Base-by-base conservation (phyloP, 1,140 invertebrate species). In the Steinernema khuongi region DNA sequence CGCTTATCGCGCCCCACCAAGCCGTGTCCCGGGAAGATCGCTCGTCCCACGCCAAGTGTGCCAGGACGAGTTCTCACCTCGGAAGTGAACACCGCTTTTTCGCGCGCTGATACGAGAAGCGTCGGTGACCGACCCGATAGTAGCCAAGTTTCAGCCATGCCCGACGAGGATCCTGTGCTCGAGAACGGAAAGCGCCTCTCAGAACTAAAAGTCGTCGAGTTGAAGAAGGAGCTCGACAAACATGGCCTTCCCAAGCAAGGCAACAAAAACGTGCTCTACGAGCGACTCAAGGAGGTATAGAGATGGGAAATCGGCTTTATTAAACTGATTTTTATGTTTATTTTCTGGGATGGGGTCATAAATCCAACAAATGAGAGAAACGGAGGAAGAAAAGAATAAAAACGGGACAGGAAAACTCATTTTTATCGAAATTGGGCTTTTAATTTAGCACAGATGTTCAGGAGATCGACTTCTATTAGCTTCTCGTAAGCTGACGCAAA, bases 191-290 rank as follows among this genome's bases (percentile, higher is more conserved):
- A 81, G 70, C 76, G 80, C 67, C 28, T 87, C 31, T 76, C 80
- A 29, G 85, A 86, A 22, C 81, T 87, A 31, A 79, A 84, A 29
- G 86, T 87, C 7, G 82, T 85, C 26, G 87, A 87, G 80, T 75
- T 87, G 7, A 87, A 86, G 72, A 82, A 84, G 77, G 86, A 87
- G 77, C 82, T 86, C 7, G 86, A 87, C 30, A 86, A 84, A 79
- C 74, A 86, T 75, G 81, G 83, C n/a, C 78, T 87, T 14, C 83
- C 86, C 31, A 87, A 86, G 71, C 80, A 74, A 77, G 87, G 87
- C 66, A 86, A 79, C 36, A 87, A 87, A 78, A 79, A 77, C 32
- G 85, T 86, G 32, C 73, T 87, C 14, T 76, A 82, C 14, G 85
- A 86, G 31, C 77, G 86, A 67, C 80, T 87, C 19, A 85, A 82